Percentiles rank a stretch among this genome's conserved stretches.
Evolutionary conservation across 2,888 invertebrate genomes (phyloP).

Genomic region (Gastrophysa polygoni): DNA sequence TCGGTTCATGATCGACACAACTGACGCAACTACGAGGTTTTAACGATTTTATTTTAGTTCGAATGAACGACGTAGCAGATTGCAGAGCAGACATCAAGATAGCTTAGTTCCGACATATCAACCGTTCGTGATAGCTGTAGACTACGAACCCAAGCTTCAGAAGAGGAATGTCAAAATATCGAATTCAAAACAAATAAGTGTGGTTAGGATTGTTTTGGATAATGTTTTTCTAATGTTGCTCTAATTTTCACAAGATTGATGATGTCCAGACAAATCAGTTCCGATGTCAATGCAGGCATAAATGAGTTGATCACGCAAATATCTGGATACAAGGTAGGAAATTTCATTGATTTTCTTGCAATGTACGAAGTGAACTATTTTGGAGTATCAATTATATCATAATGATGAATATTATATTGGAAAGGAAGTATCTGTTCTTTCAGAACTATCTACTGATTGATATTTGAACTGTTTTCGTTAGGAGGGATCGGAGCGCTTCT

Average conservation of each 20-base stretch:
- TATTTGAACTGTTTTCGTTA: conserved; percentile 36
- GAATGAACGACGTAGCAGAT: background rate
- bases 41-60: background rate
- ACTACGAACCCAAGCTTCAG: background rate
- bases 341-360: background rate
- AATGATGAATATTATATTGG: too few species aligned
- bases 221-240: background rate
- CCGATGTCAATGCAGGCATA: conserved; percentile 36
- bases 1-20: too few species aligned
- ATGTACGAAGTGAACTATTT: background rate
- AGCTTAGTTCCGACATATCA: background rate
- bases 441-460: background rate
- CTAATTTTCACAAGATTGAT: conserved; percentile 10
- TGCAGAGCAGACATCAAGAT: background rate
- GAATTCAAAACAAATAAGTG: conserved; percentile 7
- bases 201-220: background rate
- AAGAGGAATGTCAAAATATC: background rate
- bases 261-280: conserved; percentile 43
- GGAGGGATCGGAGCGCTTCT: conserved; percentile 45
- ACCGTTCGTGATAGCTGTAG: background rate
- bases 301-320: conserved; percentile 44
- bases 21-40: too few species aligned
- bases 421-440: too few species aligned
- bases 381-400: background rate
- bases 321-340: conserved; percentile 44